Percentiles rank a stretch among this genome's conserved stretches.
phyloP scores from a whole-genome alignment of 2,113 vertebrate genomes.

The Fregata magnificens region DNA sequence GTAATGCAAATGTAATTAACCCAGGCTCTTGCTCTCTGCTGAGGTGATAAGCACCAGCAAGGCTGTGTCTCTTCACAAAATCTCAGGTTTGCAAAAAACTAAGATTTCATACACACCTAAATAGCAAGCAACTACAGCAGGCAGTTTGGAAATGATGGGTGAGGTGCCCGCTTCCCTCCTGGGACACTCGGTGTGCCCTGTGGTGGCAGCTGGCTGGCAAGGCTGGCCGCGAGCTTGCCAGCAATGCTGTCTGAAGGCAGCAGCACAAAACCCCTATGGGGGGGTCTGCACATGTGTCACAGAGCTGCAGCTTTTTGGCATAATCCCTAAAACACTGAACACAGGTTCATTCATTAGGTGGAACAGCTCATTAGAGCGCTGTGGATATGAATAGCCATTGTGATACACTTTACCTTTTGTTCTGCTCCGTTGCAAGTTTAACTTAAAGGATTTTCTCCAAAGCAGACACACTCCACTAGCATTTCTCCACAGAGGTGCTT shows the following conservation, averaged over 20 bases:
- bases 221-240: background rate
- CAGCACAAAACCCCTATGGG: background rate
- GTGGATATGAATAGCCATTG: background rate
- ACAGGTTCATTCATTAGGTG: background rate
- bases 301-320: background rate
- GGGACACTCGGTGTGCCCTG: fast-evolving
- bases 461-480: background rate
- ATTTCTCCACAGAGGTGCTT: background rate
- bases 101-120: fast-evolving
- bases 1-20: background rate
- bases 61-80: background rate
- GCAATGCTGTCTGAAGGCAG: background rate
- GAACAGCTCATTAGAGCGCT: background rate
- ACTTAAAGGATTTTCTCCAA: background rate
- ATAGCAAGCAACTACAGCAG: fast-evolving
- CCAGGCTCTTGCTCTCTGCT: background rate
- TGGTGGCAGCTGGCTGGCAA: background rate
- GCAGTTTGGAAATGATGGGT: fast-evolving
- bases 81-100: background rate
- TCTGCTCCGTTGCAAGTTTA: background rate
- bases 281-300: background rate
- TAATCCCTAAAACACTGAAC: background rate
- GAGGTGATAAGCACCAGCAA: background rate
- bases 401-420: background rate
- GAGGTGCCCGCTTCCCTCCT: background rate